Base-by-base conservation (phyloP, 2,113 vertebrate genomes). In the Dicerorhinus sumatrensis region DNA sequence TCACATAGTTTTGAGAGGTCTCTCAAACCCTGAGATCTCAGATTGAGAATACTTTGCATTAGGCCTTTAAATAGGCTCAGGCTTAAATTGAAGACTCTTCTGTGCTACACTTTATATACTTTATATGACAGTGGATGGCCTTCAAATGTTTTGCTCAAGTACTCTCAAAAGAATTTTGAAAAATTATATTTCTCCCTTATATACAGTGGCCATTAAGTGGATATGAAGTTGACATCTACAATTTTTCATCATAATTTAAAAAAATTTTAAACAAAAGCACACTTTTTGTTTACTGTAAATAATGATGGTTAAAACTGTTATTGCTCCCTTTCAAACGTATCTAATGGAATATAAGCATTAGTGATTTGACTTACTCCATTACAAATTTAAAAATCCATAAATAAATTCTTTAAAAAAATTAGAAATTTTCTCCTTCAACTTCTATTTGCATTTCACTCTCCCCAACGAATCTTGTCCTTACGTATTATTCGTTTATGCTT, bases 331-430 rank as follows among this genome's bases (percentile, higher is more conserved):
- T 63, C 33, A 70, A 93, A 97, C 70, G 31, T 51, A 84, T 12
- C 36, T 79, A 54, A 36, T 82, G 33, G 23, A 60, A 84, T 54
- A 56, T 63, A 91, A 56, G 73, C 83, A 60, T 56, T 67, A 80
- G 82, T 84, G 12, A 95, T 70, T 75, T 91, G 18, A 89, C 89
- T 91, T 94, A 72, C 4, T 87, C 77, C 27, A 88, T 70, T 18
- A 97, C 79, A 85, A 88, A 88, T 84, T 95, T 11, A 27, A 60
- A 91, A 96, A 76, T 42, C 76, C 6, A 31, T 91, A 81, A 69
- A 70, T n/a, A 67, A 80, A 13, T 20, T 83, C 91, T 80, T 31
- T 2, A 31, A 86, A 81, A 95, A 94, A 67, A 21, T 82, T 9
- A 77, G 48, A 79, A 65, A 48, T 39, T 46, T 90, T 95, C 46